Evolutionary conservation across 2,797 vertebrate species (phyloP), one percentile per base, ranked within the genome.

Genomic region (Platyrinchus mystaceus): DNA sequence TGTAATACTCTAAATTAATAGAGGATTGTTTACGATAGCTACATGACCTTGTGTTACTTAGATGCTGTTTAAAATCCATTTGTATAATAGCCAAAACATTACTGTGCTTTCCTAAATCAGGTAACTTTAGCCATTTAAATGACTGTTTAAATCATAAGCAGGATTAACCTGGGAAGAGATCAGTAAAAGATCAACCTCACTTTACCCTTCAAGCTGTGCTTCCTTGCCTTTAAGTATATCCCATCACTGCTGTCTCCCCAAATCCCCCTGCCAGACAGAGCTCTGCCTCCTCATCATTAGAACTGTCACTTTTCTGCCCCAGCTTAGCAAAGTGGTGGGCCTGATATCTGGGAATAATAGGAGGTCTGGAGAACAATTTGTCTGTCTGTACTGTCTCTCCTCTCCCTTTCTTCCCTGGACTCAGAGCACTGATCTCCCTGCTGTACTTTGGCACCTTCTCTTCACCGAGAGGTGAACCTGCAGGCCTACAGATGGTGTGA

Each of bases 111-210:
- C 67, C 73, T 79, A 79, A 90, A 89, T 76, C 56, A 55, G 53
- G 23, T 68, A 92, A 88, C 62, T 95, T 91, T 9, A 69, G 87
- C 73, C 79, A 81, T 86, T 88, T 85, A 90, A 91, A 87, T 60
- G 34, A 68, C 76, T 60, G 22, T 49, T 92, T 87, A 84, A 91
- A 86, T 86, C 79, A 50, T 78, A 86, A 88, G 27, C 62, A 47
- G 89, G 67, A 96, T 94, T 88, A 96, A 94, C 79, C 74, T 79
- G 73, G 34, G 83, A 86, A 56, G 52, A 90, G 78, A 68, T 80
- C 71, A 87, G 71, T 84, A 30, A 69, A 93, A 93, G 69, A 90
- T 82, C 91, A 90, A 84, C 83, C 85, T 91, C 39, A 10, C 30
- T 76, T 91, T 78, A 88, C 47, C 87, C 67, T 70, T 63, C 64